A percentile compares a stretch with the other conserved stretches of the same genome.
These are phyloP conservation scores for Tinea pellionella DNA, from an alignment of 2,888 invertebrate species.

Conservation along the genomic window DNA sequence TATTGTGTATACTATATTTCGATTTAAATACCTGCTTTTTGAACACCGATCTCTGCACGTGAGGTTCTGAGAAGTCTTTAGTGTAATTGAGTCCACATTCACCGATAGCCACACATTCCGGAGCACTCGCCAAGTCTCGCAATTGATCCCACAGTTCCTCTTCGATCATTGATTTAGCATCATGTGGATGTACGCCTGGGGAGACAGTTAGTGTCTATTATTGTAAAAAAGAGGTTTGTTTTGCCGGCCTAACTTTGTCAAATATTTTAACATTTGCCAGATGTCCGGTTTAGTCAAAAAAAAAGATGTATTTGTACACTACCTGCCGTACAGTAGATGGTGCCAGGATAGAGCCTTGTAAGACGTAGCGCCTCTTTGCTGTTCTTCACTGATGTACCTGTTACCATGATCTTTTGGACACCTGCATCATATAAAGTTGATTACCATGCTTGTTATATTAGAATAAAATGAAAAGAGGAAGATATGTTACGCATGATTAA, in stretches of 20 bases:
- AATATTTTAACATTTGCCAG: no score
- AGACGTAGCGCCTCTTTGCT: conserved; percentile 92
- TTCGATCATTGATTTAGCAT: conserved; percentile 86
- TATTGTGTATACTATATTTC: no score
- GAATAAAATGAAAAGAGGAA: not conserved
- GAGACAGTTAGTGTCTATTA: no score
- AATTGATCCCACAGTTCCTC: conserved; percentile 83
- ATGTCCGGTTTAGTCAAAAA: no score
- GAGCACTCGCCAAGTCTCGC: conserved; percentile 78
- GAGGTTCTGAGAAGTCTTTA: conserved; percentile 92
- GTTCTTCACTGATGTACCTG: conserved; percentile 88
- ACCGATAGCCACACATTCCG: conserved; percentile 93
- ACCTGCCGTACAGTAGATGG: conserved; percentile 92
- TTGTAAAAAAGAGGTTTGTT: no score
- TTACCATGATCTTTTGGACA: conserved; percentile 94
- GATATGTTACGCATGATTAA: no score
- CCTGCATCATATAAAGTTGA: conserved; percentile 70
- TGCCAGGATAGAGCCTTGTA: conserved; percentile 90
- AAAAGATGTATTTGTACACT: conserved; percentile 18
- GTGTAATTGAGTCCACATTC: conserved; percentile 96
- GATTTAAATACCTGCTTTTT: conserved; percentile 78
- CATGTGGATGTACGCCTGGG: conserved; percentile 90
- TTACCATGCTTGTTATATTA: no score
- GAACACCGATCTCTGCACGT: conserved; percentile 87
- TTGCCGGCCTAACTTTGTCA: no score